Evolutionary conservation across 2,888 invertebrate genomes (phyloP).

Genomic region (Molanna angustata): DNA sequence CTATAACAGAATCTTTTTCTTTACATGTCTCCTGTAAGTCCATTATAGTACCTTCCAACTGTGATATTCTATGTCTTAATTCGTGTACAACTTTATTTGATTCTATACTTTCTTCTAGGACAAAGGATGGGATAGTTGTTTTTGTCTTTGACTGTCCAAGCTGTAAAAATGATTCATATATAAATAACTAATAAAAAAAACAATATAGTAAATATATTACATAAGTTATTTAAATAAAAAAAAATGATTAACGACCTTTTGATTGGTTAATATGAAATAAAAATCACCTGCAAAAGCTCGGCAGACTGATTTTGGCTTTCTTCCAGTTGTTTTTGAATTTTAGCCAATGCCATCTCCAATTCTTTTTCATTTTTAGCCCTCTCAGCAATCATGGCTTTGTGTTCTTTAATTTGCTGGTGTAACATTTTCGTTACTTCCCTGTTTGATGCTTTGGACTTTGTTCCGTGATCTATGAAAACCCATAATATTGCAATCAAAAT

Average conservation of each 20-base stretch:
- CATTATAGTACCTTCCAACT: constrained; percentile 71
- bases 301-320: constrained; percentile 27
- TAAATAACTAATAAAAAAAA: background rate
- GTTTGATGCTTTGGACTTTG: constrained; percentile 26
- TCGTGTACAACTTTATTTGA: constrained; percentile 59
- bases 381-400: constrained; percentile 31
- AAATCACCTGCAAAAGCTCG: constrained; percentile 24
- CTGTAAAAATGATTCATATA: constrained; percentile 8
- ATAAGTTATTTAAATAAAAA: background rate
- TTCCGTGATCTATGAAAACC: no score
- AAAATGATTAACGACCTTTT: background rate
- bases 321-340: constrained; percentile 31
- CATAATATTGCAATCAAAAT: no score
- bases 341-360: constrained; percentile 28
- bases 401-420: constrained; percentile 29
- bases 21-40: constrained; percentile 80
- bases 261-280: constrained; percentile 5
- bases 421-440: constrained; percentile 30
- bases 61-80: constrained; percentile 65
- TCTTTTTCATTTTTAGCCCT: constrained; percentile 30
- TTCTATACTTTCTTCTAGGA: constrained; percentile 19
- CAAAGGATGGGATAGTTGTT: constrained; percentile 1
- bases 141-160: constrained; percentile 24
- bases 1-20: constrained; percentile 81
- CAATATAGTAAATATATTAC: background rate